Evolutionary conservation across 1,140 invertebrate species (phyloP).

Genomic region (Tribolium madens): DNA sequence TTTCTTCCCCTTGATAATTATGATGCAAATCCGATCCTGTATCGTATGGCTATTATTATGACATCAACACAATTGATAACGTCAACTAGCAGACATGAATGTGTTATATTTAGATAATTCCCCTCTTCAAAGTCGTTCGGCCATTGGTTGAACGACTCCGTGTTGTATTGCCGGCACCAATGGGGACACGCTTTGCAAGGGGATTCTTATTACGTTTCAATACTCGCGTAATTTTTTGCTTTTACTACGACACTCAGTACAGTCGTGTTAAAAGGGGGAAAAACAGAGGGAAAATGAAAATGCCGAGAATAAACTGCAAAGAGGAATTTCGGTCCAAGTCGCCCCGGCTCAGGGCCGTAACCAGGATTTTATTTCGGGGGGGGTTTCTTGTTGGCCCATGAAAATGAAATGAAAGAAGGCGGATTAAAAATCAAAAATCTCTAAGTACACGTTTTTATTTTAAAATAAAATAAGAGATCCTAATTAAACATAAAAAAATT

Average conservation of each 20-base stretch:
- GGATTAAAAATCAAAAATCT: too few species aligned
- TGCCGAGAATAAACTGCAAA: too few species aligned
- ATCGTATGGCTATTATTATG: constrained; percentile 45
- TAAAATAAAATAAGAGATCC: too few species aligned
- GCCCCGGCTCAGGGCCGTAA: too few species aligned
- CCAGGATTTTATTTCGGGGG: too few species aligned
- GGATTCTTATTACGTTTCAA: background rate
- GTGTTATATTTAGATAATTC: constrained; percentile 40
- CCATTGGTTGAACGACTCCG: constrained; percentile 3
- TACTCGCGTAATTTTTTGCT: constrained; percentile 13
- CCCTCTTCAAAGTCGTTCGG: constrained; percentile 15
- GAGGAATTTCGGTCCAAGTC: too few species aligned
- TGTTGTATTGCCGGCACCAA: constrained; percentile 16
- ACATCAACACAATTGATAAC: constrained; percentile 39
- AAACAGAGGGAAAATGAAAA: background rate
- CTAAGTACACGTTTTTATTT: too few species aligned
- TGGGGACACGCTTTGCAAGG: background rate
- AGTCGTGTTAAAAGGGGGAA: background rate
- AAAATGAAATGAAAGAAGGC: too few species aligned
- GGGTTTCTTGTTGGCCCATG: too few species aligned
- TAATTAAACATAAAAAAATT: too few species aligned
- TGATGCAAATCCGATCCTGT: constrained; percentile 25
- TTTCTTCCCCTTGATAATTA: background rate
- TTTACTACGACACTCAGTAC: background rate
- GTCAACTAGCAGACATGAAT: constrained; percentile 36